Percentiles rank a stretch among this genome's conserved stretches.
Conservation (phyloP, 2,797 vertebrate species). For the Sebastes minor region DNA sequence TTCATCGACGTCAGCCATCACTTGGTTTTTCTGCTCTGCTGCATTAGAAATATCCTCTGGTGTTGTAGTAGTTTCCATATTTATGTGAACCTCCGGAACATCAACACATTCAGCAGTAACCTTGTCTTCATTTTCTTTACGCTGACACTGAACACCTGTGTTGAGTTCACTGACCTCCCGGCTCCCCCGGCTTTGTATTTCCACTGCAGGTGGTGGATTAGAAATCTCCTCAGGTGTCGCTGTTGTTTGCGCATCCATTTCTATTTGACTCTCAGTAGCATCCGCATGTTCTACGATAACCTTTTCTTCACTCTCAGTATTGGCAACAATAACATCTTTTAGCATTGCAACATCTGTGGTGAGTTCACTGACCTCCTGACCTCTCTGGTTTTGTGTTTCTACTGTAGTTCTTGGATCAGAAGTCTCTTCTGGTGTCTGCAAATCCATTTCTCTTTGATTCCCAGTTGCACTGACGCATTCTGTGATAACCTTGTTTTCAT, state of each 20-base stretch:
- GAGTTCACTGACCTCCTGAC: constrained; percentile 16
- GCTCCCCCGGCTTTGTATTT: background rate
- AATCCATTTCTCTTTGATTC: constrained; percentile 29
- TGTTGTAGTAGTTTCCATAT: constrained; percentile 7
- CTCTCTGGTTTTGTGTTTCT: constrained; percentile 13
- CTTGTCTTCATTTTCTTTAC: background rate
- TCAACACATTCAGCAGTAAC: constrained; percentile 4
- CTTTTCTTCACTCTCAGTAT: constrained; percentile 9
- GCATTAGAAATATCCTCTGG: constrained; percentile 17
- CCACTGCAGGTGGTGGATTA: constrained; percentile 4
- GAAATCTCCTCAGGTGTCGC: background rate
- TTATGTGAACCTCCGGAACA: constrained; percentile 15
- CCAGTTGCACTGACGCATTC: background rate
- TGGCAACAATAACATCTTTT: background rate
- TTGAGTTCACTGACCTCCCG: constrained; percentile 11
- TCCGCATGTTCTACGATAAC: background rate
- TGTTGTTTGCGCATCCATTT: constrained; percentile 1
- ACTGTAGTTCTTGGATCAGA: constrained; percentile 3
- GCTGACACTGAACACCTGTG: constrained; percentile 1
- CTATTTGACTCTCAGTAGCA: constrained; percentile 12
- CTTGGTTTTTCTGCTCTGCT: constrained; percentile 24
- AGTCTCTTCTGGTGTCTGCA: constrained; percentile 18
- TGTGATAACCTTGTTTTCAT: constrained; percentile 10
- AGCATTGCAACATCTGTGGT: background rate
- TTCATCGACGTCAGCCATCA: background rate